Conservation (phyloP, 2,797 vertebrate genomes). For the Sphaeramia orbicularis region DNA sequence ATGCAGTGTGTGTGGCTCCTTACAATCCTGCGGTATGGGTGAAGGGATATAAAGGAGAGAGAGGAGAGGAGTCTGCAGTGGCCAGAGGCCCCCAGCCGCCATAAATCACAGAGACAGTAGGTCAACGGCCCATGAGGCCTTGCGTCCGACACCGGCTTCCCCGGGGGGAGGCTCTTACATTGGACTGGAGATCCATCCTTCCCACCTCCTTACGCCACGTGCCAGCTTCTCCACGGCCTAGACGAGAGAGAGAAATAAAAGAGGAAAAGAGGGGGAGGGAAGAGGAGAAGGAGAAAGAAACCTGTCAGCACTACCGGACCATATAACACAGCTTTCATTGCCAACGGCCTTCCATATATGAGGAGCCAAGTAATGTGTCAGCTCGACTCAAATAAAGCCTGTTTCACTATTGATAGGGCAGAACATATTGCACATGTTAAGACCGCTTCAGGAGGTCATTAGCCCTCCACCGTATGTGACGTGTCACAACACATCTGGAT, state of each 20-base stretch:
- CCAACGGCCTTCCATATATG: constrained; percentile 69
- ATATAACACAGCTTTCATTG: constrained; percentile 82
- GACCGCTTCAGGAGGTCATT: constrained; percentile 58
- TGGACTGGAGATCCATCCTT: constrained; percentile 80
- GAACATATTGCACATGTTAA: constrained; percentile 60
- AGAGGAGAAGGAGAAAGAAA: constrained; percentile 73
- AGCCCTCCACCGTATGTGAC: constrained; percentile 53
- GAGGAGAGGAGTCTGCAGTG: constrained; percentile 79
- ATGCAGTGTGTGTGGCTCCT: constrained; percentile 65
- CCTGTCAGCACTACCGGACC: constrained; percentile 84
- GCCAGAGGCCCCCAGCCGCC: constrained; percentile 75
- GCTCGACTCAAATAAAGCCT: constrained; percentile 62
- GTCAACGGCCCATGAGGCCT: constrained; percentile 82
- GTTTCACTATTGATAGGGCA: constrained; percentile 63
- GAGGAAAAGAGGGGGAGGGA: constrained; percentile 39
- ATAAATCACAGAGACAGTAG: constrained; percentile 85
- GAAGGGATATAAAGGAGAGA: constrained; percentile 58
- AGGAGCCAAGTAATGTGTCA: constrained; percentile 77
- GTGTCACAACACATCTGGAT: constrained; percentile 53
- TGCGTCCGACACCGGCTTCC: constrained; percentile 76
- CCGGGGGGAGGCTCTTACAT: constrained; percentile 78
- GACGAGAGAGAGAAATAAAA: constrained; percentile 64
- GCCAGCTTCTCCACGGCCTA: constrained; percentile 71
- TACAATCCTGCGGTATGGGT: constrained; percentile 53
- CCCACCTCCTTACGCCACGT: constrained; percentile 66